phyloP scores from a whole-genome alignment of 2,797 vertebrate species.

The Ceyx erithaca region DNA sequence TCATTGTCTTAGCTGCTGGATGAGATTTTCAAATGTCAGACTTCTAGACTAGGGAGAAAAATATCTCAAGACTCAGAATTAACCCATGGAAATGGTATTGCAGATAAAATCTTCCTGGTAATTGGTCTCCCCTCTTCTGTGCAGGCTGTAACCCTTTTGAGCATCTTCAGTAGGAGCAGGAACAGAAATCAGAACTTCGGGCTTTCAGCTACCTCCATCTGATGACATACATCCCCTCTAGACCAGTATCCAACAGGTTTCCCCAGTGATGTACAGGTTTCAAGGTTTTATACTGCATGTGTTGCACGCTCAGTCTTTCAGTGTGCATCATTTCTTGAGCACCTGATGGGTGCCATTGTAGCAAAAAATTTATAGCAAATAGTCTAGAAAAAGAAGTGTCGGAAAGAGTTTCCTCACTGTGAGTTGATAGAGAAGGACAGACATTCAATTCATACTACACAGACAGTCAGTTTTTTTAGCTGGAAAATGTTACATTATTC shows the following conservation, averaged over 20 bases:
- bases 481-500: neutral
- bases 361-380: neutral
- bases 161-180: neutral
- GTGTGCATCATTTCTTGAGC: neutral
- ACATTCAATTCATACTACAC: neutral
- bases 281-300: neutral
- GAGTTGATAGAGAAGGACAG: neutral
- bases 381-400: neutral
- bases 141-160: neutral
- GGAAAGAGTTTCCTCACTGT: neutral
- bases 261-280: neutral
- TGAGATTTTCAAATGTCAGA: neutral
- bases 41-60: neutral
- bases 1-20: neutral
- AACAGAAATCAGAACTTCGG: neutral
- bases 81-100: neutral
- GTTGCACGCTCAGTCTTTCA: neutral
- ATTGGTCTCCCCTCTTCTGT: neutral
- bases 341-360: neutral
- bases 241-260: neutral
- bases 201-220: fast-evolving
- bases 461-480: neutral
- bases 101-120: neutral
- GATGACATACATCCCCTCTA: fast-evolving
- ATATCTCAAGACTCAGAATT: neutral